A percentile compares a stretch with the other conserved stretches of the same genome.
Conservation (phyloP, 2,797 vertebrate species). For the Tragelaphus oryx region DNA sequence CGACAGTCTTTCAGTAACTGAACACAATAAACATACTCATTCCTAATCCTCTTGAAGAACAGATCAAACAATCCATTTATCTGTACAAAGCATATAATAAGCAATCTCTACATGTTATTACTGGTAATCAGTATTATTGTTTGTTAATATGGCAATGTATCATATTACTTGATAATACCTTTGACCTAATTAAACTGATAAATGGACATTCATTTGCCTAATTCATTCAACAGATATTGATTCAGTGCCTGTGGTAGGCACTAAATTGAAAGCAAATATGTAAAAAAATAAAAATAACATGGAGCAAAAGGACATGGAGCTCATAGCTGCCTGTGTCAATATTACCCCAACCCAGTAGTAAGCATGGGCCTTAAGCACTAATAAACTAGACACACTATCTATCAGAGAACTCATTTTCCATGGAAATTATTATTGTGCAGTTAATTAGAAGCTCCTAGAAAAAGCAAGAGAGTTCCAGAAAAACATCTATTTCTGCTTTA, state of each 20-base stretch:
- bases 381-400: neutral
- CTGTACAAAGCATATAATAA: neutral
- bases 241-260: neutral
- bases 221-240: slow-evolving; percentile 30
- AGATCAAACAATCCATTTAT: neutral
- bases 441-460: neutral
- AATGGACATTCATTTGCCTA: neutral
- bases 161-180: slow-evolving; percentile 15
- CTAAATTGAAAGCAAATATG: slow-evolving; percentile 34
- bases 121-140: neutral
- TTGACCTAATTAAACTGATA: slow-evolving; percentile 36
- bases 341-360: neutral
- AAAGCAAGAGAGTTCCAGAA: too few species aligned
- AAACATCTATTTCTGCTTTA: too few species aligned
- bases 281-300: neutral
- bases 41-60: neutral
- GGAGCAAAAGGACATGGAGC: neutral
- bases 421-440: neutral
- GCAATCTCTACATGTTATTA: neutral
- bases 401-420: neutral
- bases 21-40: neutral
- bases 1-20: neutral
- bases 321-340: neutral
- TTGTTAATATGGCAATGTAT: neutral
- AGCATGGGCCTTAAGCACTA: neutral